Evolutionary conservation across 2,113 vertebrate genomes (phyloP).

Genomic region (Apodemus sylvaticus): DNA sequence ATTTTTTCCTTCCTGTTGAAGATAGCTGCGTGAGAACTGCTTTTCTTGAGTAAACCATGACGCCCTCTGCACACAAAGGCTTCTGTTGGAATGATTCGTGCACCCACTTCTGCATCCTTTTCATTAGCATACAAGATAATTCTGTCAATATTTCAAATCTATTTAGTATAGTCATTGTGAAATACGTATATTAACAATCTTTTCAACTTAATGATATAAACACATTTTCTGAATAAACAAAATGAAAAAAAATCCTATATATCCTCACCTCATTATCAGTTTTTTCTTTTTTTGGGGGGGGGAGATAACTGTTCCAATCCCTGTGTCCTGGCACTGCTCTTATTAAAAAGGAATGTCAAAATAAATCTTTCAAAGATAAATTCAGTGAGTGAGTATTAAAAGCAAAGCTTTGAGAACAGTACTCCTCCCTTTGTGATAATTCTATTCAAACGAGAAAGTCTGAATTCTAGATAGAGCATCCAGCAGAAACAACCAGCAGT

Average conservation of each 20-base stretch:
- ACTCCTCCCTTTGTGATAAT: neutral
- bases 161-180: slow-evolving; percentile 25
- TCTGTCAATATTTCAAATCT: slow-evolving; percentile 62
- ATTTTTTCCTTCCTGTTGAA: slow-evolving; percentile 63
- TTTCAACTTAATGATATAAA: slow-evolving; percentile 51
- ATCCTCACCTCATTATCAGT: slow-evolving; percentile 30
- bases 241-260: slow-evolving; percentile 1
- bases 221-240: neutral
- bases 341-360: slow-evolving; percentile 17
- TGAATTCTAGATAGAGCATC: neutral
- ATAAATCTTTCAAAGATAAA: neutral
- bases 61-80: neutral
- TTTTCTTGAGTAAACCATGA: slow-evolving; percentile 49
- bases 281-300: neutral
- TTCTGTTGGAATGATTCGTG: slow-evolving; percentile 68
- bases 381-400: neutral
- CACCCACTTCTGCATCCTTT: slow-evolving; percentile 50
- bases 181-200: neutral
- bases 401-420: neutral
- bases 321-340: neutral
- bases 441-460: neutral
- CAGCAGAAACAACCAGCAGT: neutral
- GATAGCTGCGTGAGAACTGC: neutral
- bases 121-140: slow-evolving; percentile 33
- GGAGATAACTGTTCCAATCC: neutral